Percentiles rank a stretch among this genome's conserved stretches.
Conservation (phyloP, 2,888 invertebrate species). For the Trachelus troglodyta region DNA sequence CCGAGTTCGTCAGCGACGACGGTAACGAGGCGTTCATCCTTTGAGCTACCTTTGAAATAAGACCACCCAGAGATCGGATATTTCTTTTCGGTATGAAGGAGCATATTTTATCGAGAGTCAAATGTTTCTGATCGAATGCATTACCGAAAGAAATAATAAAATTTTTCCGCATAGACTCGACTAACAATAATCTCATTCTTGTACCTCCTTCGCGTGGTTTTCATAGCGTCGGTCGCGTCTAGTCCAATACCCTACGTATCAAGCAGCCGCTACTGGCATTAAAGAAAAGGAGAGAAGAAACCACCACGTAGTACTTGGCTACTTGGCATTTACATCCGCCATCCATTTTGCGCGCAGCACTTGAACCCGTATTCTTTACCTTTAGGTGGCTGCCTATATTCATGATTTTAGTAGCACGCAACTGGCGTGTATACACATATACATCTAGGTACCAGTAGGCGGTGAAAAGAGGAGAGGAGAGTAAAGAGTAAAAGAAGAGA, state of each 20-base stretch:
- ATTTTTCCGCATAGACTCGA: conserved; percentile 43
- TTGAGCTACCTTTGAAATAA: background rate
- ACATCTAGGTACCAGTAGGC: conserved; percentile 18
- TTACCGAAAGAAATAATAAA: conserved; percentile 24
- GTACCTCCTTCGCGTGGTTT: background rate
- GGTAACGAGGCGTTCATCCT: conserved; percentile 51
- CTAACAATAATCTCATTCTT: background rate
- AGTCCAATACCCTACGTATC: conserved; percentile 38
- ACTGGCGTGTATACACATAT: conserved; percentile 5
- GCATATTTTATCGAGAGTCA: background rate
- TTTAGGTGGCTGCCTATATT: conserved; percentile 37
- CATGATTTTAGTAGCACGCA: conserved; percentile 13
- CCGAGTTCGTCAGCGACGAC: conserved; percentile 52
- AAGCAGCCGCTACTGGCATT: conserved; percentile 21
- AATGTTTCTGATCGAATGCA: background rate
- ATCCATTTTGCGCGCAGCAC: conserved; percentile 50
- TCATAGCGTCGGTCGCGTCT: background rate
- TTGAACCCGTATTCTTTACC: conserved; percentile 41
- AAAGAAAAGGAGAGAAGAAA: conserved; percentile 22
- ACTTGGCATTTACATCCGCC: conserved; percentile 54
- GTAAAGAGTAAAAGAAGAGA: conserved; percentile 9
- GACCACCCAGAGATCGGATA: conserved; percentile 37
- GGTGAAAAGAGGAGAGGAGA: background rate
- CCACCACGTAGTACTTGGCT: conserved; percentile 44
- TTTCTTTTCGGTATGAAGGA: background rate